These are phyloP conservation scores for Anhinga rufa DNA, from an alignment of 2,113 vertebrate species.

Conservation along the genomic window DNA sequence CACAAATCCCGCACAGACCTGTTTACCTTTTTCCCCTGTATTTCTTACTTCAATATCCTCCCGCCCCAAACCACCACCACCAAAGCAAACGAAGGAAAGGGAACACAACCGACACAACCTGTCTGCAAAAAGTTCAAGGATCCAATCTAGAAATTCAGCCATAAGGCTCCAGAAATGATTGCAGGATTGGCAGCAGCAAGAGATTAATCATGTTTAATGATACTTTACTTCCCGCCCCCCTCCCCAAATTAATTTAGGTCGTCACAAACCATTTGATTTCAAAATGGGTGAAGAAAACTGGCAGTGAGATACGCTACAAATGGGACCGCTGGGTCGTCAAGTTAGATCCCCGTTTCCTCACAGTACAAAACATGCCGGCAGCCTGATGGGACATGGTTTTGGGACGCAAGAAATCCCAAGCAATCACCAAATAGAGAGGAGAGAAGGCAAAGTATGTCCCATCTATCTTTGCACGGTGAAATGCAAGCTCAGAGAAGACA, in stretches of 20 bases:
- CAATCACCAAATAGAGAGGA: neutral
- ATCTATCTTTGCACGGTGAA: accelerated
- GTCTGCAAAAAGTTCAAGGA: neutral
- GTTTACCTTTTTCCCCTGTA: neutral
- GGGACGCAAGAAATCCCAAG: neutral
- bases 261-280: slow-evolving; percentile 7
- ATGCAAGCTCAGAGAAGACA: neutral
- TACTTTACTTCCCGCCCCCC: neutral
- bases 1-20: neutral
- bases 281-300: neutral
- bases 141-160: neutral
- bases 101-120: neutral
- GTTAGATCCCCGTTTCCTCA: neutral
- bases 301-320: neutral
- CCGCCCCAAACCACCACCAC: neutral
- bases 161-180: neutral
- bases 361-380: accelerated
- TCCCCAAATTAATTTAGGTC: slow-evolving; percentile 15
- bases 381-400: accelerated
- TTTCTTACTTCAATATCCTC: neutral
- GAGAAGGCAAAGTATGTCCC: neutral
- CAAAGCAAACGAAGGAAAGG: neutral
- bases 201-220: slow-evolving; percentile 18
- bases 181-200: neutral
- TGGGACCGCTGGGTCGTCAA: neutral